phyloP scores from a whole-genome alignment of 2,797 vertebrate species.

The Tokudaia tokunoshimensis region DNA sequence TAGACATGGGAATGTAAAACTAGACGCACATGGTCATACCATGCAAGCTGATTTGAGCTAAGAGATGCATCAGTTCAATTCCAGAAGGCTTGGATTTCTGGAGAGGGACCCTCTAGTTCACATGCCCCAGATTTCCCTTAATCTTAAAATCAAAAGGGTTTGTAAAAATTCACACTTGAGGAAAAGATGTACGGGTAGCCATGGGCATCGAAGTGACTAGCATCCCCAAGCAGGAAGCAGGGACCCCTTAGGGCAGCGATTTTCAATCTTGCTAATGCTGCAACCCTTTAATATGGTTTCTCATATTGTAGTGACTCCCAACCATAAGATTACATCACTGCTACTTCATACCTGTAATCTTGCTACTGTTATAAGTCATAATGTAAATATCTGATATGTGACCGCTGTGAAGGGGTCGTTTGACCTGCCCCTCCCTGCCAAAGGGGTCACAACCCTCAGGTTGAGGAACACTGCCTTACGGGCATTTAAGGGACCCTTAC shows the following conservation, averaged over 20 bases:
- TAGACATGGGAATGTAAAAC: neutral
- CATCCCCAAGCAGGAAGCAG: neutral
- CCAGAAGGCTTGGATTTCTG: neutral
- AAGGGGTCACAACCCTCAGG: neutral
- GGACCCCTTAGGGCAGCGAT: neutral
- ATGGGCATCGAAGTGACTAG: neutral
- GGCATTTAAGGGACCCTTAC: neutral
- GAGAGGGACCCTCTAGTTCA: neutral
- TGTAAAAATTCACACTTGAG: neutral
- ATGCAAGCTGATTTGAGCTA: neutral
- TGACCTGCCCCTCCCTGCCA: neutral
- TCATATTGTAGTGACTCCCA: neutral
- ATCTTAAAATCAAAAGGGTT: slow-evolving; percentile 15
- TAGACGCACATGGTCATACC: neutral
- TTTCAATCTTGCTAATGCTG: neutral
- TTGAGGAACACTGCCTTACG: neutral
- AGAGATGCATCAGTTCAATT: neutral
- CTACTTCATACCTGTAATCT: neutral
- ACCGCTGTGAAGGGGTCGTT: neutral
- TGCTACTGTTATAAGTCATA: neutral
- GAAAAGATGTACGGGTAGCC: neutral
- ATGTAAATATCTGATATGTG: neutral
- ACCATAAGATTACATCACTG: neutral
- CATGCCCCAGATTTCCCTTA: neutral
- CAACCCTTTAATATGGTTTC: neutral